Evolutionary conservation across 2,113 vertebrate genomes (phyloP), one percentile per base, ranked within the genome.

Genomic region (Phyllostomus hastatus): DNA sequence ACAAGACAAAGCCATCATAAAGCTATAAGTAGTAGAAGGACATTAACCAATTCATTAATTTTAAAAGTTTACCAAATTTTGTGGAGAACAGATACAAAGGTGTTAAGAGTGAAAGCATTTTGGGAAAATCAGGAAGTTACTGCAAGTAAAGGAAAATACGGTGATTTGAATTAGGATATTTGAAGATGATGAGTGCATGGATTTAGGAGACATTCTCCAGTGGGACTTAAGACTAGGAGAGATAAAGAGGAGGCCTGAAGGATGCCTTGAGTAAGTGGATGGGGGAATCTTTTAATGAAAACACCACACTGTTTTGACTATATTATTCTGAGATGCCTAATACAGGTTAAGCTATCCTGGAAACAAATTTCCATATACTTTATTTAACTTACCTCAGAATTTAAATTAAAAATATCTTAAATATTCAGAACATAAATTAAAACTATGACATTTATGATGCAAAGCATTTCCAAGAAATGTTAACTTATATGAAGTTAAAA

Each of bases 281-380:
- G 15, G 41, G 57, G n/a, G 26, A 26, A 43, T 10, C 50, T 41
- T 41, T 28, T 15, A 79, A 19, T 80, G 19, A 75, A 24, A 85
- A 73, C 31, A 64, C 4, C 64, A 50, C 15, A 67, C 38, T 38
- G 28, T 79, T 92, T n/a, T 82, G n/a, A 46, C 1, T 10, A 22
- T 6, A 17, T 38, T 88, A 50, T 38, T 61, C 2, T 86, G 43
- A 75, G 73, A 76, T 48, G 15, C 28, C 48, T 46, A 69, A 86
- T 31, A 31, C n/a, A 91, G 67, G 46, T 61, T 73, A 70, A 64
- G 38, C 41, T 88, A 46, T 15, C 22, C 54, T 31, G 15, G 41
- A 88, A 80, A 70, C 41, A 91, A 73, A 91, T n/a, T 80, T 79
- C 31, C 86, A 90, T 7, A 57, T 31, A 72, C 43, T 82, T 88